These are phyloP conservation scores for Tricholaema leucomelas DNA, from an alignment of 2,113 vertebrate species.

Conservation along the genomic window DNA sequence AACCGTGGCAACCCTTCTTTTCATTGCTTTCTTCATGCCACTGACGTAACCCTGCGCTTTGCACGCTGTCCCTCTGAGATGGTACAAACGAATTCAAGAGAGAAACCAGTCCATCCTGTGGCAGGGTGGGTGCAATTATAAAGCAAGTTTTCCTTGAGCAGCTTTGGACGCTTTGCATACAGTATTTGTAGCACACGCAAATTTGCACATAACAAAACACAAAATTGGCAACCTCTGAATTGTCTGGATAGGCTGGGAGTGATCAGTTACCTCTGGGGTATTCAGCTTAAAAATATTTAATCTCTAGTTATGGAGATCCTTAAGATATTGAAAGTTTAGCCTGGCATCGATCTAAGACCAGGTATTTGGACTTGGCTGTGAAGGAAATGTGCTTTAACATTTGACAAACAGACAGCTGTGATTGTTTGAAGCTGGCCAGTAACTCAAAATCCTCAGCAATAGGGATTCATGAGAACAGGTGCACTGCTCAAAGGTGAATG, in stretches of 20 bases:
- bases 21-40: not conserved
- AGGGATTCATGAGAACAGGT: not conserved
- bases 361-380: not conserved
- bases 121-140: not conserved
- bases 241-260: not conserved
- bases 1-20: not conserved
- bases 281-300: not conserved
- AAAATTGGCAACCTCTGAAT: not conserved
- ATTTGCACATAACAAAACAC: not conserved
- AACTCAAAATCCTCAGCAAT: not conserved
- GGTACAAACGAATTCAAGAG: not conserved
- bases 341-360: not conserved
- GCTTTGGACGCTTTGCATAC: not conserved
- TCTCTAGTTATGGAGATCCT: not conserved
- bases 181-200: not conserved
- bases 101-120: not conserved
- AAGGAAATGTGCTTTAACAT: not conserved
- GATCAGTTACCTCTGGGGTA: not conserved
- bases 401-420: not conserved
- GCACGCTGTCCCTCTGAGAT: not conserved
- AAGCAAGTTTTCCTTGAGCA: not conserved
- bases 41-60: accelerated
- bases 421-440: not conserved
- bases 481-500: not conserved
- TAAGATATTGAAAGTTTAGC: not conserved